A percentile compares a stretch with the other conserved stretches of the same genome.
Conservation (phyloP, 2,888 invertebrate species). For the Agrilus cyanescens region DNA sequence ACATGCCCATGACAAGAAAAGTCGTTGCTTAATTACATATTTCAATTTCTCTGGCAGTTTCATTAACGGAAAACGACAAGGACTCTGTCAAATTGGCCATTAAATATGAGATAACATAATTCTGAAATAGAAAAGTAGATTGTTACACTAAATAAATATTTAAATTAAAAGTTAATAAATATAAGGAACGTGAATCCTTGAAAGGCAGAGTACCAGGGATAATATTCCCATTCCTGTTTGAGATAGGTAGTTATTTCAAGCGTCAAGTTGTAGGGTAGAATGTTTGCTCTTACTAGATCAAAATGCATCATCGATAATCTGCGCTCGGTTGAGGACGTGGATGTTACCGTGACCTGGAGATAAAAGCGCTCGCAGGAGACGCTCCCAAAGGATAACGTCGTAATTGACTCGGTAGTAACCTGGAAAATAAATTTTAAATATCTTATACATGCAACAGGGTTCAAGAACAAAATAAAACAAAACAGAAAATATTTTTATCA, state of each 20-base stretch:
- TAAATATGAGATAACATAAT: no score
- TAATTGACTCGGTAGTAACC: neutral
- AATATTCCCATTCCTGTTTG: conserved; percentile 43
- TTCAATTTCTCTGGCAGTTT: no score
- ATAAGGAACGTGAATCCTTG: neutral
- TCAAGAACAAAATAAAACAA: no score
- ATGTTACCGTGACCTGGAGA: conserved; percentile 33
- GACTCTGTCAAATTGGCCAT: no score
- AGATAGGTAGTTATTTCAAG: conserved; percentile 49
- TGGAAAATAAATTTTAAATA: no score
- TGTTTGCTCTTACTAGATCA: conserved; percentile 41
- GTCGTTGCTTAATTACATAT: no score
- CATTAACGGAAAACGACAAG: no score
- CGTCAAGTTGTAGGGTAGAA: conserved; percentile 40
- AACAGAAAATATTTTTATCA: no score
- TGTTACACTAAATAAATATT: no score
- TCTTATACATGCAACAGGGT: no score
- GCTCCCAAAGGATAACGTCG: conserved; percentile 9
- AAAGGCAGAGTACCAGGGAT: conserved; percentile 32
- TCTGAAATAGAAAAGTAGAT: no score
- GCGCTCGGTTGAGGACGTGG: conserved; percentile 42
- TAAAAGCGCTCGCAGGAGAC: neutral
- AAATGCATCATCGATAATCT: conserved; percentile 42
- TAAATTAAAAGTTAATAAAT: no score
- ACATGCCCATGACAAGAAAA: neutral